phyloP scores from a whole-genome alignment of 2,888 invertebrate species.

The Lycia hirtaria region DNA sequence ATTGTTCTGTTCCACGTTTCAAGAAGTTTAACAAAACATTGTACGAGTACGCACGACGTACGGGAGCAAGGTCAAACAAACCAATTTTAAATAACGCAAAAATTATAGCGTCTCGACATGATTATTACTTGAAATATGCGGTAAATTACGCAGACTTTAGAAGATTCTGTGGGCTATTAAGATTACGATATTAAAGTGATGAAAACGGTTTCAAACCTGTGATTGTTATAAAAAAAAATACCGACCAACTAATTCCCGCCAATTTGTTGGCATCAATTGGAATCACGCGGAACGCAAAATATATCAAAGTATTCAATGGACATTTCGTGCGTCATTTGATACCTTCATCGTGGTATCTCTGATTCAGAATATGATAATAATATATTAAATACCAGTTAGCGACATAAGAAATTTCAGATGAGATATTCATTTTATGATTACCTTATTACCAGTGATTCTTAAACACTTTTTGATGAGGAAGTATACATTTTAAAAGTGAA shows the following conservation, averaged over 20 bases:
- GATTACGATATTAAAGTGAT: neutral
- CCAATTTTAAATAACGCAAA: slow-evolving; percentile 57
- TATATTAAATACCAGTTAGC: neutral
- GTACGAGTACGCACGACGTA: slow-evolving; percentile 47
- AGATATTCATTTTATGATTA: slow-evolving; percentile 12
- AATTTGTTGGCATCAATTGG: slow-evolving; percentile 68
- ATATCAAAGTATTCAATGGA: slow-evolving; percentile 51
- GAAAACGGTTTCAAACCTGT: neutral
- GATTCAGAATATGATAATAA: slow-evolving; percentile 11
- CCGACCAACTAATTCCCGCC: slow-evolving; percentile 10
- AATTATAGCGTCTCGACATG: slow-evolving; percentile 42
- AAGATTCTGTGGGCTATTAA: slow-evolving; percentile 11
- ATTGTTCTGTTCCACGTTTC: slow-evolving; percentile 67
- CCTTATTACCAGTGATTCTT: too few relatives aligned
- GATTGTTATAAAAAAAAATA: slow-evolving; percentile 16
- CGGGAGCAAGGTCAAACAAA: slow-evolving; percentile 61
- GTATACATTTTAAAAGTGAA: too few relatives aligned
- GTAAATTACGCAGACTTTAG: slow-evolving; percentile 30
- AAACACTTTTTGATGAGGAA: too few relatives aligned
- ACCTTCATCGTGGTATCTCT: slow-evolving; percentile 22
- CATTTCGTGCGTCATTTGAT: slow-evolving; percentile 49
- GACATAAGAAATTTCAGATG: neutral
- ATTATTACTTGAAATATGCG: slow-evolving; percentile 33
- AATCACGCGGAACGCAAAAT: slow-evolving; percentile 58
- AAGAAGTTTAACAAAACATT: slow-evolving; percentile 65